phyloP scores from a whole-genome alignment of 2,888 invertebrate genomes.

The Pardosa pseudoannulata region DNA sequence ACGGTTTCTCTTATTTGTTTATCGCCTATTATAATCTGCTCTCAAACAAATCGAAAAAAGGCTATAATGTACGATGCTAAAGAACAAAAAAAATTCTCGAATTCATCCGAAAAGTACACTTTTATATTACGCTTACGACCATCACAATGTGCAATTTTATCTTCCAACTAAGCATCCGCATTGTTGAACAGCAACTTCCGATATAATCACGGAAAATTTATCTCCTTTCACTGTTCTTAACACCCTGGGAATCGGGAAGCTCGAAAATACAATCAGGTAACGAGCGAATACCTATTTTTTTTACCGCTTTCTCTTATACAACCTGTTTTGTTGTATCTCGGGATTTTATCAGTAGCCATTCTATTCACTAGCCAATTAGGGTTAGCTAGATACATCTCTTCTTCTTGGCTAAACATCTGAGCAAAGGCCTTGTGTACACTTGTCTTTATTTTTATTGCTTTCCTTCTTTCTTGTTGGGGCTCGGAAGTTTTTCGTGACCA shows the following conservation, averaged over 20 bases:
- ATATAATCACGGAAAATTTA: slow-evolving; percentile 62
- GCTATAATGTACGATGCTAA: too few species aligned
- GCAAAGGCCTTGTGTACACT: not conserved
- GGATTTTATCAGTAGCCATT: slow-evolving; percentile 45
- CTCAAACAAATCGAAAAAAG: too few species aligned
- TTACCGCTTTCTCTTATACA: slow-evolving; percentile 27
- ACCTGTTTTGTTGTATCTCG: slow-evolving; percentile 65
- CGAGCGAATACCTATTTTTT: slow-evolving; percentile 26
- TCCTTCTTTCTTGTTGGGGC: not conserved
- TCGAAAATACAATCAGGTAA: slow-evolving; percentile 69
- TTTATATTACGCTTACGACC: not conserved
- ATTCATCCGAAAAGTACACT: too few species aligned
- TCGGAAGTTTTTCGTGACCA: not conserved
- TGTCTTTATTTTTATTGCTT: not conserved
- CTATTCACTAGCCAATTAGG: slow-evolving; percentile 66
- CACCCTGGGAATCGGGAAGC: slow-evolving; percentile 44
- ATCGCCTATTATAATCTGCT: too few species aligned
- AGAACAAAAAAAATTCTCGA: too few species aligned
- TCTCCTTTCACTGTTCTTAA: slow-evolving; percentile 34
- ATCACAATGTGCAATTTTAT: slow-evolving; percentile 14
- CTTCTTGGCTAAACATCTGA: not conserved
- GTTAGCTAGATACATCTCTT: slow-evolving; percentile 24
- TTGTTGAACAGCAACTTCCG: slow-evolving; percentile 20
- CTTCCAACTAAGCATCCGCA: slow-evolving; percentile 18
- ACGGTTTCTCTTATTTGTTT: too few species aligned